Base-by-base conservation (phyloP, 2,888 invertebrate species). In the Adela reaumurella region DNA sequence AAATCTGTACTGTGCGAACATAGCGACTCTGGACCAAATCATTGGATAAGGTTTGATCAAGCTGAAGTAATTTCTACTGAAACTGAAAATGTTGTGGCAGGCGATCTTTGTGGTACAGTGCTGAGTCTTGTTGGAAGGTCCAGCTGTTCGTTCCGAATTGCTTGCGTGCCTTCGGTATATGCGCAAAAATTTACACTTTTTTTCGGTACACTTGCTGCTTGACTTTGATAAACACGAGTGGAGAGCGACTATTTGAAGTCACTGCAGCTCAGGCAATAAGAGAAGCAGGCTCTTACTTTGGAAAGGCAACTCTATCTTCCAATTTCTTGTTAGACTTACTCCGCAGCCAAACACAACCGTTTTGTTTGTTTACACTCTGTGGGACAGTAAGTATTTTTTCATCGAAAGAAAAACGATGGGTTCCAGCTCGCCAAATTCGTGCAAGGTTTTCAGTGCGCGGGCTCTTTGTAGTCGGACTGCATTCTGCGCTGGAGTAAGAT, bases 171-270 rank as follows among this genome's bases (percentile, higher is more conserved):
- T 44, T 44, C n/a, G 17, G 19, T 17, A 35, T 17, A 5, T n/a
- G 29, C 11, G 24, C 14, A 46, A 16, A 16, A n/a, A n/a, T n/a
- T n/a, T n/a, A n/a, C 19, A 19, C 17, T 29, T 49, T 45, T 49
- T 45, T 18, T 16, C 35, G 41, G 19, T 46, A 49, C 8, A 3
- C 29, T 10, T 17, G 18, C 46, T 8, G 46, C 19, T 10, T 49
- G 45, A 17, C 19, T 2, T 62, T 57, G 58, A 60, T 58, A 58
- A 57, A 59, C 59, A 62, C 63, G 62, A 55, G 59, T 63, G 63
- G 63, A 49, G 52, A 42, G 48, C 43, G 49, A 24, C 41, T 44
- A 43, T 24, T 19, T 43, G 48, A 47, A 35, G 51, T 49, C 19
- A 29, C 41, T 14, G 45, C 45, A 45, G 41, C 19, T 10, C 51